Conservation (phyloP, 2,888 invertebrate species). For the Dysmachus trigonus region DNA sequence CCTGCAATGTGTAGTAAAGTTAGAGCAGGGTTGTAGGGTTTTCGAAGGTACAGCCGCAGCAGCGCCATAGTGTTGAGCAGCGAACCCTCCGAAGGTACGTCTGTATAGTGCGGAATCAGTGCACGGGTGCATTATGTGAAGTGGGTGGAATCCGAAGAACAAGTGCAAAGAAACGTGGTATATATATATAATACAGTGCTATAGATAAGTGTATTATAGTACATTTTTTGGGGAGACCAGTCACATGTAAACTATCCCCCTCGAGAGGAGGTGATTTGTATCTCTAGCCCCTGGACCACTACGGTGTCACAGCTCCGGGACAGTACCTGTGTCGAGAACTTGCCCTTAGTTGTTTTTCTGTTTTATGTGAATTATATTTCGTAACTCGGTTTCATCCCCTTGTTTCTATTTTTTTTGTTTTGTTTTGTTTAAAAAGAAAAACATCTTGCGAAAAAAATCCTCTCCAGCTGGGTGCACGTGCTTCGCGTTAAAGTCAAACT, state of each 20-base stretch:
- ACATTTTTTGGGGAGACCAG: background rate
- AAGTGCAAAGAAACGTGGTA: slow-evolving; percentile 18
- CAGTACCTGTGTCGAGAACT: background rate
- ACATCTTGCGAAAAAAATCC: background rate
- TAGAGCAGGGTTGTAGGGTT: background rate
- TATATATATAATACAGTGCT: too few species aligned
- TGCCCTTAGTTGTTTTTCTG: background rate
- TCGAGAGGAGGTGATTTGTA: background rate
- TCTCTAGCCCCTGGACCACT: background rate
- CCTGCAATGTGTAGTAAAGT: background rate
- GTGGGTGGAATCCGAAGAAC: slow-evolving; percentile 24
- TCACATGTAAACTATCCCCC: slow-evolving; percentile 3
- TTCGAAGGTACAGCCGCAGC: background rate
- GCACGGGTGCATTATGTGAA: slow-evolving; percentile 31
- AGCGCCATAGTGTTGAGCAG: background rate
- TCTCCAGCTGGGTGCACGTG: background rate
- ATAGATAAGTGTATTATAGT: background rate
- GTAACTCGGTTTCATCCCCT: background rate
- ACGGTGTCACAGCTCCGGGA: background rate
- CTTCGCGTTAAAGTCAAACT: slow-evolving; percentile 2
- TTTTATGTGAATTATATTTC: background rate
- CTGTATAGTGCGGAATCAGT: slow-evolving; percentile 35
- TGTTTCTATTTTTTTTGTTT: background rate
- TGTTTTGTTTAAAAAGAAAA: background rate
- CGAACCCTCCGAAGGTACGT: background rate